A percentile compares a stretch with the other conserved stretches of the same genome.
Evolutionary conservation across 2,797 vertebrate species (phyloP).

Genomic region (Tolypeutes matacus): DNA sequence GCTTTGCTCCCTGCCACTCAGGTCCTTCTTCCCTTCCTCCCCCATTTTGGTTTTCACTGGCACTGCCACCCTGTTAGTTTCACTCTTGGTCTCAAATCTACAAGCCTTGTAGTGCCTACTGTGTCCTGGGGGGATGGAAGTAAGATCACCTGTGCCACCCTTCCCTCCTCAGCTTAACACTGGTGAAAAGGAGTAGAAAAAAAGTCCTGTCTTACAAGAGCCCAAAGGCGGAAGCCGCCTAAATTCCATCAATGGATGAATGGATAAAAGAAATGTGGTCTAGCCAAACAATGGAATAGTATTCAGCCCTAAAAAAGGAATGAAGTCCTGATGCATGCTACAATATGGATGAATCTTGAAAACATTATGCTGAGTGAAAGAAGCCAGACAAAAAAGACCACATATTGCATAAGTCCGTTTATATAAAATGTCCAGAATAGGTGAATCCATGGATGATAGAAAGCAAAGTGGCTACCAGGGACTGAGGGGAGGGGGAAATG

Average conservation of each 20-base stretch:
- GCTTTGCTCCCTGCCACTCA: not conserved
- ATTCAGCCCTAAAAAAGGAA: conserved; percentile 24
- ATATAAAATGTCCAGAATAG: not conserved
- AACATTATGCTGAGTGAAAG: not conserved
- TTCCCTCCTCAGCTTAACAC: not conserved
- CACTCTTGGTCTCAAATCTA: not conserved
- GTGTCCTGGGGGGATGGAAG: not conserved
- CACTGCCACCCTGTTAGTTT: not conserved
- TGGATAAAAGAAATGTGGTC: not conserved
- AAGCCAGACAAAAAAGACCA: not conserved
- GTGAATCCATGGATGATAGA: not conserved
- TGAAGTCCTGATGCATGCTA: not conserved
- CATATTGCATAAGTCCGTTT: not conserved
- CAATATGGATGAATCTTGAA: not conserved
- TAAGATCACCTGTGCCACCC: not conserved
- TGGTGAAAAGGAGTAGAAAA: not conserved
- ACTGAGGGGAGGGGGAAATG: not conserved
- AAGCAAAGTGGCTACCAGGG: not conserved
- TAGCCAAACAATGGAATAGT: not conserved
- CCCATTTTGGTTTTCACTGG: not conserved
- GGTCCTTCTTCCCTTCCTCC: not conserved
- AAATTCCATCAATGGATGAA: not conserved
- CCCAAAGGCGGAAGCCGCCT: not conserved
- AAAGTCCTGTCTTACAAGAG: not conserved
- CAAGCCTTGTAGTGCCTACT: not conserved